phyloP scores from a whole-genome alignment of 2,888 invertebrate genomes.

The Desoria tigrina region DNA sequence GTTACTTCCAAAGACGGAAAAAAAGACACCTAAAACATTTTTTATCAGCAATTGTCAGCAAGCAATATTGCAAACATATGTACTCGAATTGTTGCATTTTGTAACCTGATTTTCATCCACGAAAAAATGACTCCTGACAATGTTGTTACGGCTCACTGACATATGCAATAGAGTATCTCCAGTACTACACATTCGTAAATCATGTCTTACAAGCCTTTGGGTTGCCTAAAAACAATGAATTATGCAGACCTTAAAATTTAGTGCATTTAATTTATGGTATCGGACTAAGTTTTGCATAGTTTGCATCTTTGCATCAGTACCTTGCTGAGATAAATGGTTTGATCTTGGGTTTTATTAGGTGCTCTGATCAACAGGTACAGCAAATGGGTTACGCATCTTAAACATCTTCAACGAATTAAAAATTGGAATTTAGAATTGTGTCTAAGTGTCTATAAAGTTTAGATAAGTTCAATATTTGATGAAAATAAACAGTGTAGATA shows the following conservation, averaged over 20 bases:
- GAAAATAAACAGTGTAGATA: conserved; percentile 55
- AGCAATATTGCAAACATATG: no score
- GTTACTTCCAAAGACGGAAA: conserved; percentile 74
- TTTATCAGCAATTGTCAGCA: background rate
- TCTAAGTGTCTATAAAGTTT: conserved; percentile 25
- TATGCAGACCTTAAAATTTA: no score
- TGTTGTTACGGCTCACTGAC: conserved; percentile 75
- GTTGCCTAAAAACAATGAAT: conserved; percentile 41
- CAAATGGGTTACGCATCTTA: conserved; percentile 77
- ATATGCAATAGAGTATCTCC: conserved; percentile 84
- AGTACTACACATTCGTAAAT: conserved; percentile 66
- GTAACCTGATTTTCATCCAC: conserved; percentile 67
- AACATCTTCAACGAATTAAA: conserved; percentile 50
- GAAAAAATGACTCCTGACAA: conserved; percentile 75
- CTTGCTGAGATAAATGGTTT: conserved; percentile 45
- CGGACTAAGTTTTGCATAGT: no score
- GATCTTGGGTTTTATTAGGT: conserved; percentile 56
- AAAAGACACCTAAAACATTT: conserved; percentile 61
- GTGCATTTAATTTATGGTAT: no score
- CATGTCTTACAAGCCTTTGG: conserved; percentile 62
- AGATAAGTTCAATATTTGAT: background rate
- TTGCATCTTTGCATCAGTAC: no score
- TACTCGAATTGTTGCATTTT: conserved; percentile 39
- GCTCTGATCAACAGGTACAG: conserved; percentile 70
- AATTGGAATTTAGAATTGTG: background rate